Base-by-base conservation (phyloP, 2,797 vertebrate species). In the Catamblyrhynchus diadema region DNA sequence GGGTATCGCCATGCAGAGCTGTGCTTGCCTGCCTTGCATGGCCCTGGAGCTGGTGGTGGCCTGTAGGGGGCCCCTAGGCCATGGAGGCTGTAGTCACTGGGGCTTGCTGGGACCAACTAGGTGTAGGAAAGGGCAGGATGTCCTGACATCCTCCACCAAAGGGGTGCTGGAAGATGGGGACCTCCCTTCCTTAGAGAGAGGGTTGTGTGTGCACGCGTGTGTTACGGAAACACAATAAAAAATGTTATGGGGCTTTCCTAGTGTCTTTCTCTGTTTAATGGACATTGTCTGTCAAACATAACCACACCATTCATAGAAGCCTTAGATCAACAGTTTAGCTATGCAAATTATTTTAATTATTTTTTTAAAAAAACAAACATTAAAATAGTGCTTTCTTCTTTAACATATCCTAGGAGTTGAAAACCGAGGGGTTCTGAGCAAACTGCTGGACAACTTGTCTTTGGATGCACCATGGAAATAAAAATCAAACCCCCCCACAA, bases 321-420 rank as follows among this genome's bases (percentile, higher is more conserved):
- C 98, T 98, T 98, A 98, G 98, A 98, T 97, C 96, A 97, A 98
- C 97, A 97, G 97, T 98, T 97, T 98, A 98, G 98, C 98, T 98
- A 98, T 98, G 98, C 98, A 98, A 98, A 96, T 98, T 98, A 97
- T 96, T 97, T 98, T 96, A 93, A 97, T 96, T 96, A 95, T 97
- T 97, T 97, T 94, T 96, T 85, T 11, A 66, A 81, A 84, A 97
- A 97, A 96, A 95, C 47, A 94, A 97, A 97, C 97, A 97, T 98
- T 96, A 96, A 97, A 96, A 96, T 97, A 98, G 97, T 97, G 97
- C 97, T 98, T 98, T 98, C 97, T 98, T 97, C 97, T 97, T 97
- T 95, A 92, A 97, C 95, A 97, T 96, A 96, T 98, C 97, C 97
- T 97, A 96, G 93, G 96, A 97, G 96, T 96, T 96, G 94, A 96